Conservation (phyloP, 2,113 vertebrate species). For the Cardinalis cardinalis region DNA sequence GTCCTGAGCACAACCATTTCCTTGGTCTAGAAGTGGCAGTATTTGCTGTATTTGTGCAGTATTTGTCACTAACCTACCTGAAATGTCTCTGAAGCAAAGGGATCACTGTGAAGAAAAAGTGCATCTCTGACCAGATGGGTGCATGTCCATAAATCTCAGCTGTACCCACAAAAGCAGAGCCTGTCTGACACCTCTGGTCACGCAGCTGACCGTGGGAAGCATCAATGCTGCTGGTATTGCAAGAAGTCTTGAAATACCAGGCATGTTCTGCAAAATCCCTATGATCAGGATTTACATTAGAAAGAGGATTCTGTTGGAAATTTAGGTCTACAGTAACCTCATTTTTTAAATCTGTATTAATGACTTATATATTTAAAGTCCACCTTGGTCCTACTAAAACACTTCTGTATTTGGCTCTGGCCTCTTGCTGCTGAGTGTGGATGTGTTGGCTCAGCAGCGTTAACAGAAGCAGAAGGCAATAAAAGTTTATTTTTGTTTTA, state of each 20-base stretch:
- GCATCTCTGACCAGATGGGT: not conserved
- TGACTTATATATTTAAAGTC: not conserved
- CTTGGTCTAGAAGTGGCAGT: not conserved
- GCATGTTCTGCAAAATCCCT: not conserved
- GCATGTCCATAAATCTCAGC: not conserved
- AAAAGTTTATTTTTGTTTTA: constrained; percentile 50
- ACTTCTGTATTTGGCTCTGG: not conserved
- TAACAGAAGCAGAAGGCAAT: constrained; percentile 33
- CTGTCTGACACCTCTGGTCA: not conserved
- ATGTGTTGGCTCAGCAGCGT: not conserved
- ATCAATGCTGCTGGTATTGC: not conserved
- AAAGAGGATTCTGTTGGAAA: not conserved
- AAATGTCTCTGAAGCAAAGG: not conserved
- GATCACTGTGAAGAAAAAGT: not conserved
- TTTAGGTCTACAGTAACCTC: not conserved
- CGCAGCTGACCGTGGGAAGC: accelerated
- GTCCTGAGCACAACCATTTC: not conserved
- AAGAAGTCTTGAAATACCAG: not conserved
- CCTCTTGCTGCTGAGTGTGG: not conserved
- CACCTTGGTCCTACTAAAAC: not conserved
- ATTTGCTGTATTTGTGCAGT: not conserved
- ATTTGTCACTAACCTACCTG: not conserved
- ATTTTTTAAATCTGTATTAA: not conserved
- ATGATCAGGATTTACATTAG: not conserved
- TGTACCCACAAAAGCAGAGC: not conserved